Evolutionary conservation across 2,797 vertebrate genomes (phyloP).

Genomic region (Pristis pectinata): DNA sequence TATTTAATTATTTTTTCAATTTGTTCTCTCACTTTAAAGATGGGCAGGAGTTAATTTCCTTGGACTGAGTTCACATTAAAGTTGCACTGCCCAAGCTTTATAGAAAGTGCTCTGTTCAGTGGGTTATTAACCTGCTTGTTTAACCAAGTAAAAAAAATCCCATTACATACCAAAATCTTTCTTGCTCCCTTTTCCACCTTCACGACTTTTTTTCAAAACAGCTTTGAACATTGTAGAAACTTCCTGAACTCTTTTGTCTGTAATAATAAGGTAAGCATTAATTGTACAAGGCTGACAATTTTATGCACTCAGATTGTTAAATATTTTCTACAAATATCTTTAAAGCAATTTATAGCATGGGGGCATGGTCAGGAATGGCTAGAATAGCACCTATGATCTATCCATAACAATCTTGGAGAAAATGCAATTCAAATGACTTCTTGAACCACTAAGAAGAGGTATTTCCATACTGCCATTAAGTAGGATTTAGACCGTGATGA

Average conservation of each 20-base stretch:
- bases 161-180: conserved; percentile 80
- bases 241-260: conserved; percentile 56
- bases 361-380: background rate
- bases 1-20: no score
- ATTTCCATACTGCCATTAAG: no score
- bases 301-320: background rate
- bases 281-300: background rate
- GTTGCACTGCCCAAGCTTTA: no score
- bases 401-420: conserved; percentile 39
- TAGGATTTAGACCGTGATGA: no score
- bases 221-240: conserved; percentile 84
- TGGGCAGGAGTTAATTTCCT: no score
- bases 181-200: conserved; percentile 81
- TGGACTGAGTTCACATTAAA: no score
- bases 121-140: background rate
- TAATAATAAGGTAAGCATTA: conserved; percentile 38
- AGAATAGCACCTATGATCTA: background rate
- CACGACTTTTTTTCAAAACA: conserved; percentile 93
- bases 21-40: no score
- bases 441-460: background rate
- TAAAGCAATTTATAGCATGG: background rate
- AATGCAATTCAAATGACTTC: conserved; percentile 45
- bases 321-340: background rate
- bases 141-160: background rate
- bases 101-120: no score